Percentiles rank a stretch among this genome's conserved stretches.
These are phyloP conservation scores for Australoheros scitulus DNA, from an alignment of 2,113 vertebrate genomes.

Conservation along the genomic window DNA sequence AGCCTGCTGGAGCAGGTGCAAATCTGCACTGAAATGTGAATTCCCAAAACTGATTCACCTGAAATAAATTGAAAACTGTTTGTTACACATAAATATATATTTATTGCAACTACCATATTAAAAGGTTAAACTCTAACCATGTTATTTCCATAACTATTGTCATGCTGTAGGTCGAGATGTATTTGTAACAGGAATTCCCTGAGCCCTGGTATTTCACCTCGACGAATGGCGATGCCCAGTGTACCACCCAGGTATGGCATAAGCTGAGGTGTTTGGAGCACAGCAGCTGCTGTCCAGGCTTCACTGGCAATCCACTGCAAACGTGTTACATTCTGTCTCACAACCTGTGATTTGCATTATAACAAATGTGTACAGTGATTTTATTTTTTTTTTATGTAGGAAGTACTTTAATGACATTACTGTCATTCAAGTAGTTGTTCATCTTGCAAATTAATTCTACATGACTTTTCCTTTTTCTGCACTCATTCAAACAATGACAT, in stretches of 20 bases:
- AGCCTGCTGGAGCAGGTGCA: too few relatives aligned
- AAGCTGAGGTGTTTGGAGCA: constrained; percentile 43
- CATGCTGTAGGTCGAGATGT: constrained; percentile 28
- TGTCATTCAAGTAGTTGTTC: neutral
- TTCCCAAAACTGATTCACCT: too few relatives aligned
- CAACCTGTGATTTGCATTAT: neutral
- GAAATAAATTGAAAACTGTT: neutral
- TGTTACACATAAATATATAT: neutral
- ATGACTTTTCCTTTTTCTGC: too few relatives aligned
- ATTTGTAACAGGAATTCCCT: constrained; percentile 44
- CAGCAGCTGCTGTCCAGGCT: constrained; percentile 32
- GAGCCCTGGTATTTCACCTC: constrained; percentile 65
- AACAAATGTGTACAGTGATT: too few relatives aligned
- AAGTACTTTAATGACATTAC: neutral
- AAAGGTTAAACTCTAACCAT: constrained; percentile 25
- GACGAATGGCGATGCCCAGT: constrained; percentile 69
- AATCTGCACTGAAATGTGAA: too few relatives aligned
- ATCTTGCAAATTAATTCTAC: neutral
- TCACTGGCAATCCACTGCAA: too few relatives aligned
- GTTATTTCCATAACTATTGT: constrained; percentile 11
- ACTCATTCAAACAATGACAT: too few relatives aligned
- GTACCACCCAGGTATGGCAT: constrained; percentile 62
- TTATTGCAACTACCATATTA: neutral
- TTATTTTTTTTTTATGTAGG: too few relatives aligned
- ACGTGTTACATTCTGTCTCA: too few relatives aligned